Conservation (phyloP, 2,113 vertebrate species). For the Pseudorectes ferrugineus region DNA sequence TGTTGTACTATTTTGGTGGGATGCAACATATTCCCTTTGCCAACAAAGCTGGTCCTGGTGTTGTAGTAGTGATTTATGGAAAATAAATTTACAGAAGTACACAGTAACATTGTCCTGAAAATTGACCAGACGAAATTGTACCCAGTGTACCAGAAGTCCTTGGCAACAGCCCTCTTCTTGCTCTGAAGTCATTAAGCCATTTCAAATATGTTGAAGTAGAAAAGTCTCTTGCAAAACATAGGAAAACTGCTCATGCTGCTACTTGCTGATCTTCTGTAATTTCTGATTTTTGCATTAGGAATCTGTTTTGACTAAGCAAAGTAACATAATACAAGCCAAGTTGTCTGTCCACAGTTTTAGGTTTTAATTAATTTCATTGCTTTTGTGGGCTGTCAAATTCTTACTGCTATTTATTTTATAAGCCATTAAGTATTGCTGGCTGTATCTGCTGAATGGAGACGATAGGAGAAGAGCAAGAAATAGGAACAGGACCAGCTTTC, state of each 20-base stretch:
- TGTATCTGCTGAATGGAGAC: not conserved
- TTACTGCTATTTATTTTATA: not conserved
- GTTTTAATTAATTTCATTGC: not conserved
- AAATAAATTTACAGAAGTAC: not conserved
- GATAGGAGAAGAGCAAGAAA: not conserved
- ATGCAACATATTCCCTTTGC: not conserved
- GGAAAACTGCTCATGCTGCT: not conserved
- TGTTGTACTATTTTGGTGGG: not conserved
- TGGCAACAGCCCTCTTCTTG: not conserved
- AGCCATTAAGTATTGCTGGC: not conserved
- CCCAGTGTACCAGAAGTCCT: not conserved
- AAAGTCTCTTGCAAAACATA: not conserved
- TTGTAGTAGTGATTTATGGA: not conserved
- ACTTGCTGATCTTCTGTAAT: not conserved
- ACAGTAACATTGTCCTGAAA: not conserved
- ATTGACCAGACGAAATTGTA: not conserved
- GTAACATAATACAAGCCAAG: not conserved
- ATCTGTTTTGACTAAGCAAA: not conserved
- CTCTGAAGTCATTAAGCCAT: not conserved
- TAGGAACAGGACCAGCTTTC: not conserved
- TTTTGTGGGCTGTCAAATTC: not conserved
- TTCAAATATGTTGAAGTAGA: not conserved
- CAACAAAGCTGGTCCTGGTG: not conserved
- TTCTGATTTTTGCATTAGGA: not conserved
- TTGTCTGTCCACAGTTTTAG: not conserved